phyloP scores from a whole-genome alignment of 1,140 invertebrate genomes.

The Apis florea region DNA sequence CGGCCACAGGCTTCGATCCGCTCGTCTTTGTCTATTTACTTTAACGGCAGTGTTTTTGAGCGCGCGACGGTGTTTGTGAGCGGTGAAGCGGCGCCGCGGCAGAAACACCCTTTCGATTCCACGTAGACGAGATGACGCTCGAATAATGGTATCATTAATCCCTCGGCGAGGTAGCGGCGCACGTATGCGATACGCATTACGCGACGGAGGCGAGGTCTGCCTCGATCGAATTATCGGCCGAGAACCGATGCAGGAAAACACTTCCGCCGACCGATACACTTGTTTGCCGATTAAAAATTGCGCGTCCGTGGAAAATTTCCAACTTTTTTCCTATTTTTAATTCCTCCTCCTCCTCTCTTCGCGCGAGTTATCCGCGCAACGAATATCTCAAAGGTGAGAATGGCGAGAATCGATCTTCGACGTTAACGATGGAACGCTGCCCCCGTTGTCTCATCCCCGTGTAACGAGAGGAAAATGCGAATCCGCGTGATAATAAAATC shows the following conservation, averaged over 20 bases:
- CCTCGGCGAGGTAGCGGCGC: neutral
- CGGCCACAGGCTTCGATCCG: conserved; percentile 10
- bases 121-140: conserved; percentile 32
- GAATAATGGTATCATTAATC: conserved; percentile 52
- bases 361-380: too few species aligned
- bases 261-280: neutral
- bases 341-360: neutral
- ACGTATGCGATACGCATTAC: conserved; percentile 8
- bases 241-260: neutral
- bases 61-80: too few species aligned
- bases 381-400: too few species aligned
- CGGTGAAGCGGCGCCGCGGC: neutral
- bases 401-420: too few species aligned
- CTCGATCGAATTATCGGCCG: conserved; percentile 33
- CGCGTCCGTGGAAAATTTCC: neutral
- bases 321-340: too few species aligned
- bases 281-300: conserved; percentile 8
- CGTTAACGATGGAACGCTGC: too few species aligned
- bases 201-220: too few species aligned
- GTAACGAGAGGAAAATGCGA: too few species aligned
- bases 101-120: conserved; percentile 23
- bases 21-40: conserved; percentile 40
- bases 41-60: conserved; percentile 18
- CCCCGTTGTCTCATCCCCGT: too few species aligned
- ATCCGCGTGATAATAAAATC: too few species aligned